Percentiles rank a stretch among this genome's conserved stretches.
Conservation (phyloP, 2,888 invertebrate genomes). For the Caenorhabditis afra region DNA sequence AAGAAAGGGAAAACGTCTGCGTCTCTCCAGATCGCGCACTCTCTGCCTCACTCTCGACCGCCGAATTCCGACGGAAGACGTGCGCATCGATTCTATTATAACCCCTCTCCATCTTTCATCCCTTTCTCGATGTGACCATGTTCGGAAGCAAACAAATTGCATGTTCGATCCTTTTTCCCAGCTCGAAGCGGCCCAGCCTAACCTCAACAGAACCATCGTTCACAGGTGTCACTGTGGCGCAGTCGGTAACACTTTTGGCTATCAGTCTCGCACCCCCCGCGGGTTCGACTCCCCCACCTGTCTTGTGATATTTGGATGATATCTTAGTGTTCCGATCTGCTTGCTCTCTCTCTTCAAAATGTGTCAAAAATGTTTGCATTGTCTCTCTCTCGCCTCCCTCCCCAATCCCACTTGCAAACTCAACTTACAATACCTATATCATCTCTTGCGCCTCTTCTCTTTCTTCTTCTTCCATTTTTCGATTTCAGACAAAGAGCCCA, state of each 20-base stretch:
- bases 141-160: slow-evolving; percentile 3
- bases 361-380: slow-evolving; percentile 58
- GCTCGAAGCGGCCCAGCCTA: too few relatives aligned
- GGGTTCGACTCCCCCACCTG: too few relatives aligned
- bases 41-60: slow-evolving; percentile 6
- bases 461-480: neutral
- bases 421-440: neutral
- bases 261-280: too few relatives aligned
- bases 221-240: too few relatives aligned
- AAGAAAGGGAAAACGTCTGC: slow-evolving; percentile 29
- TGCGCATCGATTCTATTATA: slow-evolving; percentile 2
- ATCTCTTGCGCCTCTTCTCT: neutral
- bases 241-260: too few relatives aligned
- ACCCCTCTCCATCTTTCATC: too few relatives aligned
- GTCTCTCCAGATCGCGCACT: slow-evolving; percentile 1
- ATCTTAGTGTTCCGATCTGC: neutral
- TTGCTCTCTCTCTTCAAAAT: slow-evolving; percentile 31
- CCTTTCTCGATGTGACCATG: slow-evolving; percentile 5
- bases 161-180: too few relatives aligned
- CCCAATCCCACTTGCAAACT: slow-evolving; percentile 6
- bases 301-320: too few relatives aligned
- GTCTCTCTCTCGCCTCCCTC: slow-evolving; percentile 1
- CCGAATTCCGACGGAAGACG: slow-evolving; percentile 18
- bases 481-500: neutral
- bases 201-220: too few relatives aligned